Evolutionary conservation across 2,888 invertebrate species (phyloP).

Genomic region (Torymus aiolomorphi): DNA sequence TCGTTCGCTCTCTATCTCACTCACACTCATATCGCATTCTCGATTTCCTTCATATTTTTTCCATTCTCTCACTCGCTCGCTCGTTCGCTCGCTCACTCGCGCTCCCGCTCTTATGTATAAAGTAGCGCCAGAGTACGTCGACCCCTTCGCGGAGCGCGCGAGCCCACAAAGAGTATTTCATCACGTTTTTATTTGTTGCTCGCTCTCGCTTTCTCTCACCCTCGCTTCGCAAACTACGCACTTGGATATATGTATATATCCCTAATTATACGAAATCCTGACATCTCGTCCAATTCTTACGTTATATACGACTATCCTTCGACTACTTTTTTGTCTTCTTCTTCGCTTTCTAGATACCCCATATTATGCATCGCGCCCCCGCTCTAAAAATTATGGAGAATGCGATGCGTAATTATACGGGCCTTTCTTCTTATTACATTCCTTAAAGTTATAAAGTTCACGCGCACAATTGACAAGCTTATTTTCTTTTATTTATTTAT

Average conservation of each 20-base stretch:
- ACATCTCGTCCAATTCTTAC: constrained; percentile 44
- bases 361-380: background rate
- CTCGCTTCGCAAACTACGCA: constrained; percentile 29
- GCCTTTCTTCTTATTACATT: constrained; percentile 15
- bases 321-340: constrained; percentile 7
- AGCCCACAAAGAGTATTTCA: constrained; percentile 53
- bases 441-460: constrained; percentile 49
- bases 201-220: constrained; percentile 19
- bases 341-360: constrained; percentile 2
- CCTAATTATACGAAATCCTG: constrained; percentile 52
- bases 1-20: constrained; percentile 28
- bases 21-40: constrained; percentile 46
- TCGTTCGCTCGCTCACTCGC: constrained; percentile 1
- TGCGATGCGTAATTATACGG: constrained; percentile 45
- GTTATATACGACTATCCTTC: constrained; percentile 5
- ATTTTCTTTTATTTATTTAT: constrained; percentile 38
- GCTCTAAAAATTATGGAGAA: constrained; percentile 15
- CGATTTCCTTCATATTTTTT: constrained; percentile 51
- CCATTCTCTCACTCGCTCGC: background rate
- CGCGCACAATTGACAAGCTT: constrained; percentile 60
- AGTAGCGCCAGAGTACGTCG: constrained; percentile 52
- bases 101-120: constrained; percentile 42
- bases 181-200: constrained; percentile 38
- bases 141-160: constrained; percentile 39
- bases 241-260: constrained; percentile 34